These are phyloP conservation scores for Lagopus muta DNA, from an alignment of 2,113 vertebrate genomes.

Conservation along the genomic window DNA sequence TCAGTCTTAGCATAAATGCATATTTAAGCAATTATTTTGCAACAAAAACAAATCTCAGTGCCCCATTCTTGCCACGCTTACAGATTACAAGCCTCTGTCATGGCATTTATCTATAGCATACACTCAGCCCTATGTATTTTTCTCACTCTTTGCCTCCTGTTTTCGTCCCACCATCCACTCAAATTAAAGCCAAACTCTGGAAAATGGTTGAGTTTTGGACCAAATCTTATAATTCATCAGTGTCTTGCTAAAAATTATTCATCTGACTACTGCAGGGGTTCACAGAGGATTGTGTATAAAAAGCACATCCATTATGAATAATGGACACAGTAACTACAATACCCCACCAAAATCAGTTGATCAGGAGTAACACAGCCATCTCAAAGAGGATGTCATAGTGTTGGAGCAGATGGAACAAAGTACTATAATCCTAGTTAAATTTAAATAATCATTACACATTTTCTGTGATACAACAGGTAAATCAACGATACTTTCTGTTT, in stretches of 20 bases:
- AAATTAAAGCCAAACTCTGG: not conserved
- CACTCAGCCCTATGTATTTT: rapidly evolving
- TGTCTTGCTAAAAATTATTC: not conserved
- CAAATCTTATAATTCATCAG: not conserved
- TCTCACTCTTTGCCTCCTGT: not conserved
- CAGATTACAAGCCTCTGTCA: not conserved
- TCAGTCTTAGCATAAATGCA: not conserved
- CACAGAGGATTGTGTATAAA: not conserved
- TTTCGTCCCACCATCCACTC: not conserved
- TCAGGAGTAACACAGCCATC: not conserved
- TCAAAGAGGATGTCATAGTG: conserved; percentile 26
- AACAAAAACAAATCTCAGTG: not conserved
- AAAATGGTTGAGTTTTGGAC: not conserved
- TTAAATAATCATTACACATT: not conserved
- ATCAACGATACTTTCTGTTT: conserved; percentile 26
- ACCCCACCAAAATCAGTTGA: not conserved
- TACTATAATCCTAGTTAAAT: conserved; percentile 12
- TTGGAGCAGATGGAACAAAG: conserved; percentile 2
- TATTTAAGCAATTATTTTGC: not conserved
- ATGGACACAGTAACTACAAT: not conserved
- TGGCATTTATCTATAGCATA: not conserved
- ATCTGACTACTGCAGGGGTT: not conserved
- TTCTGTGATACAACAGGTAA: conserved; percentile 15
- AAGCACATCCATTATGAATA: not conserved
- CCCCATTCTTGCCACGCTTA: not conserved